Base-by-base conservation (phyloP, 2,113 vertebrate species). In the Xenopus borealis region DNA sequence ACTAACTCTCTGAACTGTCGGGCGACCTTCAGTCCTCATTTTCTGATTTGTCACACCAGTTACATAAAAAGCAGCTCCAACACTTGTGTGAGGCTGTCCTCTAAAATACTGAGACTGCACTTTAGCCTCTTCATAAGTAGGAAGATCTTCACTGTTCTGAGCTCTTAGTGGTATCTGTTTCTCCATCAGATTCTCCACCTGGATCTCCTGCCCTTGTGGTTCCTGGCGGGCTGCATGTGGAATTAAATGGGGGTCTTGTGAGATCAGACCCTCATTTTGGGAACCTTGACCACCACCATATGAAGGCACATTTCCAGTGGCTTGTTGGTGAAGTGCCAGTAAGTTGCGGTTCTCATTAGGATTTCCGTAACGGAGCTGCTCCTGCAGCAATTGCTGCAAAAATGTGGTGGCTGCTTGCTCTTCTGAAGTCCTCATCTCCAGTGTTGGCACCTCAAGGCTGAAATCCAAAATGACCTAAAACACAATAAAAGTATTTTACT, bases 191-290 rank as follows among this genome's bases (percentile, higher is more conserved):
- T 88, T 95, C 89, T 99, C 97, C 27, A 94, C 89, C 85, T 98
- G 97, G 71, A 98, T 93, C 87, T 99, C 97, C 88, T 99, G 97
- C 77, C 97, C 97, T 85, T 99, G 97, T 52, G 97, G 97, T 87
- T 99, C 97, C 75, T 99, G 97, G 13, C 97, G 92, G 78, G 97
- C 97, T 74, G 93, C 93, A 86, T 98, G 95, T 70, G 95, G 88
- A 73, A 91, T 91, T 45, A 93, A 87, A 79, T 94, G 92, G 82
- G 92, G 92, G 78, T 98, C 96, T 73, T 98, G 96, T 80, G 87
- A 79, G 82, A 82, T 91, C 89, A 93, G 79, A 76, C 90, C 85
- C 77, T 93, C 92, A 71, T 81, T 90, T 75, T 89, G 89, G 80
- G 86, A 53, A 19, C 87, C 85, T 9, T 92, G 85, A 18, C 87